Evolutionary conservation across 1,140 invertebrate genomes (phyloP).

Genomic region (Ylistrum balloti): DNA sequence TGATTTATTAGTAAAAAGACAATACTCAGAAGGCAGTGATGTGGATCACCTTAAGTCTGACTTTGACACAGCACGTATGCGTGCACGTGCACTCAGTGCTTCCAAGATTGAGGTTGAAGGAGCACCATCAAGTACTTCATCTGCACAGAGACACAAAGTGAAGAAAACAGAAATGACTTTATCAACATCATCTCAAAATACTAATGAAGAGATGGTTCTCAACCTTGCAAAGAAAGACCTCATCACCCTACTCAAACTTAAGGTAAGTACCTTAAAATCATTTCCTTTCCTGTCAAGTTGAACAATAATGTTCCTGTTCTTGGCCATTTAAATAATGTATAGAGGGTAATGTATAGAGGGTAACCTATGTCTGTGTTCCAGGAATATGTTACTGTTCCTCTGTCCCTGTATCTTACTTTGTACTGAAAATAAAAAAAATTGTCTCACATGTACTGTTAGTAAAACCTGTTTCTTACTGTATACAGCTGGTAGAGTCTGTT

Average conservation of each 20-base stretch:
- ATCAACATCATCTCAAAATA: conserved; percentile 49
- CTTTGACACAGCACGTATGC: conserved; percentile 78
- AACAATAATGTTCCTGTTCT: too few species aligned
- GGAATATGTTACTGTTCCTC: too few species aligned
- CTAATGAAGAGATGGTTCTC: conserved; percentile 71
- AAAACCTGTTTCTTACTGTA: too few species aligned
- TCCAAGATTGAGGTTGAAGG: conserved; percentile 47
- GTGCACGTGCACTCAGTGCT: conserved; percentile 71
- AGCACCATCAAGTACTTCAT: conserved; percentile 2
- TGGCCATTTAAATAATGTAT: too few species aligned
- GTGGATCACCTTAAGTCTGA: conserved; percentile 68
- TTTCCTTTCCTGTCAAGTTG: too few species aligned
- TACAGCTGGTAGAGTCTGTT: too few species aligned
- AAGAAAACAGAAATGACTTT: not conserved
- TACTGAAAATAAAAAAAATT: too few species aligned
- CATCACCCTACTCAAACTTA: conserved; percentile 75
- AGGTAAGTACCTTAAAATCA: conserved; percentile 64
- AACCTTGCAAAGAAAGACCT: conserved; percentile 77
- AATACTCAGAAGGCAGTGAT: conserved; percentile 54
- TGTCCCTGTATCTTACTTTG: too few species aligned
- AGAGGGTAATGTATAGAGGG: too few species aligned
- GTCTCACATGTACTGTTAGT: too few species aligned
- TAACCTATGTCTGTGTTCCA: too few species aligned
- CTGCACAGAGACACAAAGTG: not conserved
- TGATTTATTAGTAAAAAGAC: not conserved